Base-by-base conservation (phyloP, 2,797 vertebrate genomes). In the Cossypha caffra region DNA sequence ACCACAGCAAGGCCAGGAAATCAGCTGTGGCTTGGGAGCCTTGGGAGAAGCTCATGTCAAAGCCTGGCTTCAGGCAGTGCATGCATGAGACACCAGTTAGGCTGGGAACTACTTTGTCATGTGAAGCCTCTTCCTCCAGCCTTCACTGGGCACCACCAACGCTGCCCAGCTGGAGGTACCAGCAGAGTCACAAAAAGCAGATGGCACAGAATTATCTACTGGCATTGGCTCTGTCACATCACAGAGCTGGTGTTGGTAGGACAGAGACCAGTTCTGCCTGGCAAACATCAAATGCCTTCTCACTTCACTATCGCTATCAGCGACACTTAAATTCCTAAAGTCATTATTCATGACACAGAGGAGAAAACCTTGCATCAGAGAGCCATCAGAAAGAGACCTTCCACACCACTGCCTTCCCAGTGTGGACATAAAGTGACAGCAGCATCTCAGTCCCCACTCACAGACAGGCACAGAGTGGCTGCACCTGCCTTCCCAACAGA, bases 181-280 rank as follows among this genome's bases (percentile, higher is more conserved):
- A 75, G 58, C 33, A 76, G 51, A 66, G 42, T 64, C 57, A 42
- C 81, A 94, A 33, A 90, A 96, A 95, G 62, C 76, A 66, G 93
- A 93, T 87, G 92, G 81, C 66, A 90, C 28, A 67, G 31, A 75
- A 52, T 93, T 50, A 81, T 57, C 63, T 8, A 18, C 87, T 92
- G 79, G 74, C 92, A 72, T 40, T 31, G 11, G 5, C 33, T 77
- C 72, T 72, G 21, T 67, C 40, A 72, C 75, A 87, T 52, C 61
- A 64, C 26, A 26, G 33, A 3, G 1, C 35, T n/a, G 29, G 28
- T 40, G 21, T 38, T 5, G 6, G 17, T 24, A 86, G 48, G 35
- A 87, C 31, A 50, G 47, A 88, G 16, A 84, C 19, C 55, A 66
- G 52, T 29, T 57, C 87, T 69, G 71, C 45, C 86, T 50, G 35